These are phyloP conservation scores for Sinohyriopsis cumingii DNA, from an alignment of 2,888 invertebrate genomes.

Conservation along the genomic window DNA sequence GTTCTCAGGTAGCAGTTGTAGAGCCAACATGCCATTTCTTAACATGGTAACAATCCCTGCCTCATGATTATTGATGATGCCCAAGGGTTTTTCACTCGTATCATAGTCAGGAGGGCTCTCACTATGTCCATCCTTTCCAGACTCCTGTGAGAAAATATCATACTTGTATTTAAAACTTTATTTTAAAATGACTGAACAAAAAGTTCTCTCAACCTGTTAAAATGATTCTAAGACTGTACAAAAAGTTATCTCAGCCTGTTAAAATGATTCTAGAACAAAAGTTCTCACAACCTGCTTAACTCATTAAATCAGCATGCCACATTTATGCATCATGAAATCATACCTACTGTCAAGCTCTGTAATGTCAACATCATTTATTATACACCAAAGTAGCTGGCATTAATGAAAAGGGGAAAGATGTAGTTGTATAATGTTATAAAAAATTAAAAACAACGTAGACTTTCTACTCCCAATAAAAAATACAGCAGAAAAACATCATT, in stretches of 20 bases:
- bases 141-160: background rate
- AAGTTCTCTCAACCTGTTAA: background rate
- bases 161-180: background rate
- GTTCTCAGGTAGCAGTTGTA: constrained; percentile 83
- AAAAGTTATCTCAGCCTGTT: background rate
- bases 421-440: too few relatives aligned
- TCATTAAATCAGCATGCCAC: too few relatives aligned
- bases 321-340: too few relatives aligned
- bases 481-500: too few relatives aligned
- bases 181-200: background rate
- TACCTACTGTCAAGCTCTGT: too few relatives aligned
- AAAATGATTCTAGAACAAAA: background rate
- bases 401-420: too few relatives aligned
- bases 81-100: constrained; percentile 7
- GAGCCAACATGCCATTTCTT: constrained; percentile 82
- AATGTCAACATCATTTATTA: too few relatives aligned
- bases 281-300: constrained; percentile 16
- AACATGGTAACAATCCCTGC: constrained; percentile 84
- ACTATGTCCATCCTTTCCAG: constrained; percentile 11
- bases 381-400: too few relatives aligned
- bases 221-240: too few relatives aligned
- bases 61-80: constrained; percentile 73
- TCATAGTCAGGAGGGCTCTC: background rate
- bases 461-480: too few relatives aligned
- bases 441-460: too few relatives aligned